Conservation (phyloP, 2,113 vertebrate species). For the Genyomyrus donnyi region DNA sequence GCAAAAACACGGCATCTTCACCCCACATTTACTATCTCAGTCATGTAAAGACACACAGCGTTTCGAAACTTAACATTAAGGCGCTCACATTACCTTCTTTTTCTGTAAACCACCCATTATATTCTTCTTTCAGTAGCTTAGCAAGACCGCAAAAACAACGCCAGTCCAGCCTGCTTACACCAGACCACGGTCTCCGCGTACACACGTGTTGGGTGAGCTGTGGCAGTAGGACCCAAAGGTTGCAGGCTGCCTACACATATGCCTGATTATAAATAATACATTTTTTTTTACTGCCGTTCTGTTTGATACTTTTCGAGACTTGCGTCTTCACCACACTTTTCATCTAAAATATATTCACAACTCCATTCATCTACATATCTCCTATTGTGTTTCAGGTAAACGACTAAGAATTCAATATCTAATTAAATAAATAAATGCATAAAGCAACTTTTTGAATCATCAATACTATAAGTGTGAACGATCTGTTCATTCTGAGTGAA, state of each 20-base stretch:
- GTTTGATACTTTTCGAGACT: neutral
- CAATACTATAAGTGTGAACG: neutral
- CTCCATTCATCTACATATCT: neutral
- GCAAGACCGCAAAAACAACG: neutral
- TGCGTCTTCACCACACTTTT: neutral
- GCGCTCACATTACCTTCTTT: slow-evolving; percentile 57
- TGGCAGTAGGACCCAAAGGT: slow-evolving; percentile 17
- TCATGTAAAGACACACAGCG: neutral
- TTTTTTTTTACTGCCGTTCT: neutral
- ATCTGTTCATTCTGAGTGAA: neutral
- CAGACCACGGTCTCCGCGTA: neutral
- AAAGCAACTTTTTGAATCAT: neutral
- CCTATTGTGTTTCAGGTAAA: neutral
- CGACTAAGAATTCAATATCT: neutral
- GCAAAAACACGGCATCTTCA: neutral
- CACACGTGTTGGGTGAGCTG: slow-evolving; percentile 48
- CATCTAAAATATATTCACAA: neutral
- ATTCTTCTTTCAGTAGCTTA: neutral
- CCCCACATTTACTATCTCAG: neutral
- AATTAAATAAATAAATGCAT: neutral
- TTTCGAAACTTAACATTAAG: neutral
- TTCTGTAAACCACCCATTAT: slow-evolving; percentile 66
- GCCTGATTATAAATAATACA: slow-evolving; percentile 30
- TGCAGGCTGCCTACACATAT: neutral
- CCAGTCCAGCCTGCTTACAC: no score